phyloP scores from a whole-genome alignment of 1,140 invertebrate genomes.

The Diabrotica virgifera region DNA sequence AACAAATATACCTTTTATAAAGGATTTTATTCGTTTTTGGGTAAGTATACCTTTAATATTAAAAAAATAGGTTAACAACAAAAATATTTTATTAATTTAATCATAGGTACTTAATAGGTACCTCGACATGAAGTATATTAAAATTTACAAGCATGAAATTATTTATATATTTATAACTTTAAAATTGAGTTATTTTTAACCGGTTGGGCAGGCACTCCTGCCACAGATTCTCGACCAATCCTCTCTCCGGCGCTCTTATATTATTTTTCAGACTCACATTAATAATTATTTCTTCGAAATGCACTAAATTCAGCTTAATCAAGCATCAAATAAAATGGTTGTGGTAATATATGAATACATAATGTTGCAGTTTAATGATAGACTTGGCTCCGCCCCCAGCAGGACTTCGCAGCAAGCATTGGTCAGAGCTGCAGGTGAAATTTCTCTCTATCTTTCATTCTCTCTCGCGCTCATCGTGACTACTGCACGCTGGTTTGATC shows the following conservation, averaged over 20 bases:
- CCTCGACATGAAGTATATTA: too few species aligned
- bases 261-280: too few species aligned
- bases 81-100: too few species aligned
- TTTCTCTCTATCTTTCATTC: constrained; percentile 10
- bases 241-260: too few species aligned
- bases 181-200: background rate
- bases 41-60: too few species aligned
- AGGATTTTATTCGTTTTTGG: too few species aligned
- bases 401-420: constrained; percentile 22
- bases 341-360: constrained; percentile 34
- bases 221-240: background rate
- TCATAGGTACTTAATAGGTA: too few species aligned
- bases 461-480: constrained; percentile 3
- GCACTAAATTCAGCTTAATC: constrained; percentile 20
- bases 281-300: too few species aligned
- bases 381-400: constrained; percentile 26
- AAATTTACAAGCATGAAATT: background rate
- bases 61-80: too few species aligned
- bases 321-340: constrained; percentile 40
- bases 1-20: too few species aligned
- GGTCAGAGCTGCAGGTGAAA: constrained; percentile 31
- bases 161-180: background rate
- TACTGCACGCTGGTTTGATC: constrained; percentile 11
- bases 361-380: constrained; percentile 35
- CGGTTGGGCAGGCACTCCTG: background rate